phyloP scores from a whole-genome alignment of 2,888 invertebrate species.

The Dynastes hyllus region DNA sequence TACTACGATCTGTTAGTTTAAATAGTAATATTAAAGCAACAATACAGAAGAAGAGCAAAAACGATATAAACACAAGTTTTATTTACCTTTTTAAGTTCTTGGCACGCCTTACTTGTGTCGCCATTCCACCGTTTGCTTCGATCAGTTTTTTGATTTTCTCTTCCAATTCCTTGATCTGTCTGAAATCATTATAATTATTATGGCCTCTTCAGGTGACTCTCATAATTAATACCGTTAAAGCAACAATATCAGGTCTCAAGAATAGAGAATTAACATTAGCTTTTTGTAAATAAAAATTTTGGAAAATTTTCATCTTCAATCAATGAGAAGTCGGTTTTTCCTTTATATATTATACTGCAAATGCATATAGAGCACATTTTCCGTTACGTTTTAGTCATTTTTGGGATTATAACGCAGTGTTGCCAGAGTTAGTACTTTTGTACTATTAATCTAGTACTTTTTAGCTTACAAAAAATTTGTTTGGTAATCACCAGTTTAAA shows the following conservation, averaged over 20 bases:
- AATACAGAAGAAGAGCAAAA: background rate
- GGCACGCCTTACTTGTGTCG: slow-evolving; percentile 55
- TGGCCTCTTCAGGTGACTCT: background rate
- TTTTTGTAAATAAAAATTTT: background rate
- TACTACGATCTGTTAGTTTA: background rate
- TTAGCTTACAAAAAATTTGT: no score
- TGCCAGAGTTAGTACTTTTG: no score
- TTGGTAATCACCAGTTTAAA: no score
- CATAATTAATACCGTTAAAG: background rate
- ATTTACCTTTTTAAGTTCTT: slow-evolving; percentile 61
- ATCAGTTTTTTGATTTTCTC: slow-evolving; percentile 63
- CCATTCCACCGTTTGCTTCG: slow-evolving; percentile 61
- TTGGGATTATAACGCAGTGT: no score
- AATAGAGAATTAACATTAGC: background rate
- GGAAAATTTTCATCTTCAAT: no score
- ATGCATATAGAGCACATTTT: no score
- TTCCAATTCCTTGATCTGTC: slow-evolving; percentile 61
- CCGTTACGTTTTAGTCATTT: no score
- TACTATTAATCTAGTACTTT: no score
- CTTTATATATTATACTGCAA: no score
- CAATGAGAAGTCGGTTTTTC: no score
- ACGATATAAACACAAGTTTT: background rate
- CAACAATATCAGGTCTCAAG: background rate
- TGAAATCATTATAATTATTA: slow-evolving; percentile 11
- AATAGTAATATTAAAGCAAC: background rate